Evolutionary conservation across 2,888 invertebrate species (phyloP).

Genomic region (Baccha elongata): DNA sequence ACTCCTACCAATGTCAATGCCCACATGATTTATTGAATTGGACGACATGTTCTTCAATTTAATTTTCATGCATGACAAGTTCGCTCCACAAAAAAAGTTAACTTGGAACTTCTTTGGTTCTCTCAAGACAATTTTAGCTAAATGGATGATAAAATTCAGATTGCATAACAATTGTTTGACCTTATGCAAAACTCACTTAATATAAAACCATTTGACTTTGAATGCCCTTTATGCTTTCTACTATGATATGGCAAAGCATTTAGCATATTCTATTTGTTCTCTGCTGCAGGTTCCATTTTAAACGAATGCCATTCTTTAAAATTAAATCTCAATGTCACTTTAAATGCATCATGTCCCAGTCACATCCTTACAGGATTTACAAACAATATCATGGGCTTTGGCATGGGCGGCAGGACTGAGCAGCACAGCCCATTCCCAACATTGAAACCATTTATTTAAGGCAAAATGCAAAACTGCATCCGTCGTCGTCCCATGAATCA

Average conservation of each 20-base stretch:
- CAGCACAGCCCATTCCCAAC: not conserved
- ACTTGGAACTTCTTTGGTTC: no score
- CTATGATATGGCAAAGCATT: not conserved
- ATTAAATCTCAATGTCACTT: constrained; percentile 60
- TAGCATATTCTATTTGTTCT: constrained; percentile 19
- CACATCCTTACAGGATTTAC: constrained; percentile 41
- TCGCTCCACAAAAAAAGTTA: no score
- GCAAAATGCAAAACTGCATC: constrained; percentile 71
- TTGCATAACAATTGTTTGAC: constrained; percentile 17
- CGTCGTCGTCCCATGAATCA: constrained; percentile 68
- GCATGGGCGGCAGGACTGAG: not conserved
- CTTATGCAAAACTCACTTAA: constrained; percentile 20
- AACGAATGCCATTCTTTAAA: constrained; percentile 45
- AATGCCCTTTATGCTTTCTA: not conserved
- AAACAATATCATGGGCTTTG: constrained; percentile 30
- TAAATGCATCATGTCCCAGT: constrained; percentile 38
- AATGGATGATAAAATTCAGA: constrained; percentile 7
- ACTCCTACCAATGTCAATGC: no score
- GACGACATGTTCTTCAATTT: no score
- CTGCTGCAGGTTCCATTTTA: constrained; percentile 19
- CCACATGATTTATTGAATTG: no score
- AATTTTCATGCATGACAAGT: no score
- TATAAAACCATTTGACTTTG: constrained; percentile 10
- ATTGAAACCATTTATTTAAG: constrained; percentile 55
- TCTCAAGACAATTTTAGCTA: not conserved